Percentiles rank a stretch among this genome's conserved stretches.
These are phyloP conservation scores for Argynnis bischoffii DNA, from an alignment of 2,888 invertebrate genomes.

Conservation along the genomic window DNA sequence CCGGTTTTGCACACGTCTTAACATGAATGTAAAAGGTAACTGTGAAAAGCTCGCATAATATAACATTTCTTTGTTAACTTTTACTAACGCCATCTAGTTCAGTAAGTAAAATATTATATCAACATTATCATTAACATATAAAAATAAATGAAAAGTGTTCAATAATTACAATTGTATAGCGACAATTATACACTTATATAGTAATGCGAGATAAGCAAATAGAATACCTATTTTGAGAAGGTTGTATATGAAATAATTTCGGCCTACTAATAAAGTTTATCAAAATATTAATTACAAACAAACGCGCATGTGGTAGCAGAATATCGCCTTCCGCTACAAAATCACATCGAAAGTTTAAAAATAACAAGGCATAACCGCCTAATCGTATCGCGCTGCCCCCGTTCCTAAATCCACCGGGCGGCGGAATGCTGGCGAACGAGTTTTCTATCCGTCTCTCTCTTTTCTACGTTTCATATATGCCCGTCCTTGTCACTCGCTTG, in stretches of 20 bases:
- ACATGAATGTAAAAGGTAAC: too few relatives aligned
- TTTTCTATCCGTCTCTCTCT: constrained; percentile 76
- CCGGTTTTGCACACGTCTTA: too few relatives aligned
- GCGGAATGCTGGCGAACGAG: constrained; percentile 80
- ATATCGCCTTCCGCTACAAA: constrained; percentile 43
- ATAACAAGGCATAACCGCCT: constrained; percentile 78
- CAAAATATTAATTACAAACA: constrained; percentile 25
- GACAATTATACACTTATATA: too few relatives aligned
- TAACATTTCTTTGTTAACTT: too few relatives aligned
- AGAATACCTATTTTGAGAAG: too few relatives aligned
- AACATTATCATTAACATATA: too few relatives aligned
- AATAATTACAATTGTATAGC: too few relatives aligned
- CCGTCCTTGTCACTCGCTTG: constrained; percentile 76
- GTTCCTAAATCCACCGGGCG: constrained; percentile 81
- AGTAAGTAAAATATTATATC: neutral
- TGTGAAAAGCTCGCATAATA: too few relatives aligned
- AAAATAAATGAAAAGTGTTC: too few relatives aligned
- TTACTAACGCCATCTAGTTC: neutral
- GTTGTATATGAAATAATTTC: too few relatives aligned
- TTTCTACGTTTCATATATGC: constrained; percentile 62
- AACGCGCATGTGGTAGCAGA: constrained; percentile 34
- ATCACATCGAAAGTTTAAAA: constrained; percentile 59
- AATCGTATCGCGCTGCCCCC: constrained; percentile 81
- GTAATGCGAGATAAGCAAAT: too few relatives aligned
- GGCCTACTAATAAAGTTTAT: neutral